Evolutionary conservation across 2,888 invertebrate species (phyloP), one percentile per base, ranked within the genome.

Genomic region (Harpalus rufipes): DNA sequence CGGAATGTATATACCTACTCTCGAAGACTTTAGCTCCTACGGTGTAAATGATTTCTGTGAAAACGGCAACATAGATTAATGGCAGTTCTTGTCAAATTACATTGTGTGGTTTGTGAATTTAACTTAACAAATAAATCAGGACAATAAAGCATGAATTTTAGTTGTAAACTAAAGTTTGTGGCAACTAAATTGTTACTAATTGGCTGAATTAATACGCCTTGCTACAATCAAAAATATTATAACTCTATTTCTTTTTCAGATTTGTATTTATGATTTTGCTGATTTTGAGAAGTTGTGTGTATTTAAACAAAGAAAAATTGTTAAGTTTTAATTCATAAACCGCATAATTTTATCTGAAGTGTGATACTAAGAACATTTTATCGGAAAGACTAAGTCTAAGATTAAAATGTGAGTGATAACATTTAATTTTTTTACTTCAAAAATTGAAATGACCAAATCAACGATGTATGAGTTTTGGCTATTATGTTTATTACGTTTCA

Each of bases 391-490:
- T 51, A 18, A 78, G 63, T 78, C 84, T 84, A 74, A 44, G 78
- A 78, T 84, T 78, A 78, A 84, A 84, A 84, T 84, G 84, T 84
- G 78, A 84, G 84, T 84, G 84, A 84, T 84, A 84, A 81, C 78
- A 65, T 51, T 84, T 84, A 44, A 83, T 84, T 84, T 68, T 82
- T 83, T 84, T 84, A 84, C 44, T 76, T 78, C 41, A 68, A 41
- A 79, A 80, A 74, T 74, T 74, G 41, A 79, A 84, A 82, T 85
- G 87, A 87, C 87, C 87, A 87, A 86, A 86, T 87, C 85, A 86
- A 87, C 85, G 85, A 86, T 65, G 86, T 85, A 32, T 84, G 16
- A 61, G 58, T 81, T 84, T 51, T 79, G 63, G 58, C 58, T 72
- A 56, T 72, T 80, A 32, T 25, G 51, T 84, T 84, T 25, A 21